Evolutionary conservation across 2,113 vertebrate species (phyloP).

Genomic region (Anas platyrhynchos): DNA sequence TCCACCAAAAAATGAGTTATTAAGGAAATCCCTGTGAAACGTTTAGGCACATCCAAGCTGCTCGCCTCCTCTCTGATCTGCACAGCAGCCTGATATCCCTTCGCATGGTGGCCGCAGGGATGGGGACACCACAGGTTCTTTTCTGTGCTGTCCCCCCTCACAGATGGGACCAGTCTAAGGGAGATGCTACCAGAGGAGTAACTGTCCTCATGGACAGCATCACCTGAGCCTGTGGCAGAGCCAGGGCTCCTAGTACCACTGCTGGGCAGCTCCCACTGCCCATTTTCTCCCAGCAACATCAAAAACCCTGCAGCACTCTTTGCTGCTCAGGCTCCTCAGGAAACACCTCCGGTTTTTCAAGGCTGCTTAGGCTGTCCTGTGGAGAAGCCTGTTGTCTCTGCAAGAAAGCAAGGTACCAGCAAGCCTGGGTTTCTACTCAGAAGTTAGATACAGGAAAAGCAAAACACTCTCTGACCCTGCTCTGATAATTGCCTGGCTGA

Average conservation of each 20-base stretch:
- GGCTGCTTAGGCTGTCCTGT: background rate
- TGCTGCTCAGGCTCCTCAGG: background rate
- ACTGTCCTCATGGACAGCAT: background rate
- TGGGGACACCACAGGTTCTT: rapidly evolving
- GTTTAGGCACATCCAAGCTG: background rate
- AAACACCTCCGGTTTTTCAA: background rate
- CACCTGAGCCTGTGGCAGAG: background rate
- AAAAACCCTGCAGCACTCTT: background rate
- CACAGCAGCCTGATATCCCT: background rate
- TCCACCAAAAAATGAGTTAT: background rate
- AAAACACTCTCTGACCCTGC: background rate
- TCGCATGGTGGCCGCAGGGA: rapidly evolving
- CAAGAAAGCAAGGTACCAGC: background rate
- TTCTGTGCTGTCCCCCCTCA: background rate
- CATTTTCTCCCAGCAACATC: background rate
- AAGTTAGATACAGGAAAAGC: background rate
- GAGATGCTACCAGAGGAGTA: background rate
- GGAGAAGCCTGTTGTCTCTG: background rate
- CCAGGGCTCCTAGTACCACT: background rate
- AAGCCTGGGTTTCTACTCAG: background rate
- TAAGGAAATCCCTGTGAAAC: background rate
- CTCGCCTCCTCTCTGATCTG: background rate
- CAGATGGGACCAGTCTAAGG: background rate
- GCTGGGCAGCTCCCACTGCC: background rate
- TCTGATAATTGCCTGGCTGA: background rate